phyloP scores from a whole-genome alignment of 2,113 vertebrate genomes.

The Anthoscopus minutus region DNA sequence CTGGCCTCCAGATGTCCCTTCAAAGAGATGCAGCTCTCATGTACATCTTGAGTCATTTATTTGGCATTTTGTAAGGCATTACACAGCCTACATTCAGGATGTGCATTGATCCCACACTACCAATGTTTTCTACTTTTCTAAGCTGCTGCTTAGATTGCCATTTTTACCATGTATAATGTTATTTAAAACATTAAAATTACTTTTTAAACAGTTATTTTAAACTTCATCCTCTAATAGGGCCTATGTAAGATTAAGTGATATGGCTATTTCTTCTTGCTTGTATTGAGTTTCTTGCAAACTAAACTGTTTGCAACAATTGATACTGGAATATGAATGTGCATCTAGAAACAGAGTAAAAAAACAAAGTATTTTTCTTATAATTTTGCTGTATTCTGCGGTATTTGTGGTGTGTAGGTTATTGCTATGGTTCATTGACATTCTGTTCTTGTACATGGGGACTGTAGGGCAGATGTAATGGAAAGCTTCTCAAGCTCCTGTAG shows the following conservation, averaged over 20 bases:
- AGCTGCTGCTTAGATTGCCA: neutral
- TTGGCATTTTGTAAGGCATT: neutral
- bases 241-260: neutral
- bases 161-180: neutral
- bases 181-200: too few species aligned
- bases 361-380: neutral
- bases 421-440: neutral
- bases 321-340: neutral
- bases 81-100: neutral
- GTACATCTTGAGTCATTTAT: neutral
- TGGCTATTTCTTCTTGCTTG: neutral
- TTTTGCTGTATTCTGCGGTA: neutral
- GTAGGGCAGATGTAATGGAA: neutral
- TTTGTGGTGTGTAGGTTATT: neutral
- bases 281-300: neutral
- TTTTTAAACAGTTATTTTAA: too few species aligned
- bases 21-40: neutral
- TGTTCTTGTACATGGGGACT: neutral
- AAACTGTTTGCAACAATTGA: neutral
- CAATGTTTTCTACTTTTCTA: neutral
- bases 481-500: neutral
- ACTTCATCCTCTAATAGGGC: neutral
- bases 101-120: neutral
- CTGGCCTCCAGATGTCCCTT: neutral
- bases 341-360: neutral